phyloP scores from a whole-genome alignment of 1,140 invertebrate genomes.

The Anadara kagoshimensis region DNA sequence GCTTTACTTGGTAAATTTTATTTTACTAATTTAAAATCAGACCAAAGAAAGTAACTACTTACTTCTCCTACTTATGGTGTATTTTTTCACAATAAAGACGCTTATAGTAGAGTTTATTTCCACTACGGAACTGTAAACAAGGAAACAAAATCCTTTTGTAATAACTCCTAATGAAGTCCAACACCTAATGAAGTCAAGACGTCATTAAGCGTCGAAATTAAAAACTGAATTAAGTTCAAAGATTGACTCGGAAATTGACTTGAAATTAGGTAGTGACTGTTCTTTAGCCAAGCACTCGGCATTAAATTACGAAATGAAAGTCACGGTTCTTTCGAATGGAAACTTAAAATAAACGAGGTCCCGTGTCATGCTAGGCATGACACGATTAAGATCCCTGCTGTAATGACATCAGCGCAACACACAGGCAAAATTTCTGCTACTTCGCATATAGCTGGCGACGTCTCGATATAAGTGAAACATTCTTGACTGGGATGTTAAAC shows the following conservation, averaged over 20 bases:
- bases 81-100: not conserved
- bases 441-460: no score
- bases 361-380: no score
- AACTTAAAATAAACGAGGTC: no score
- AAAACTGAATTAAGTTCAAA: not conserved
- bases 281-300: no score
- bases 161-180: no score
- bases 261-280: not conserved
- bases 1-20: constrained; percentile 56
- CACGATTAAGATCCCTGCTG: no score
- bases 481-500: not conserved
- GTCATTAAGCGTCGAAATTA: not conserved
- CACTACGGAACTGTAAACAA: not conserved
- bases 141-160: not conserved
- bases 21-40: not conserved
- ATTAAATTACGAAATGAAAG: no score
- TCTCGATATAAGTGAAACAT: no score
- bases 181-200: not conserved
- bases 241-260: not conserved
- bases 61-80: not conserved
- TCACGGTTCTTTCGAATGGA: no score
- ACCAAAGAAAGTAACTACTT: no score
- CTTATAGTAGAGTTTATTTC: not conserved
- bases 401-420: no score
- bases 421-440: no score